A percentile compares a stretch with the other conserved stretches of the same genome.
Evolutionary conservation across 1,140 invertebrate genomes (phyloP).

Genomic region (Delia radicum): DNA sequence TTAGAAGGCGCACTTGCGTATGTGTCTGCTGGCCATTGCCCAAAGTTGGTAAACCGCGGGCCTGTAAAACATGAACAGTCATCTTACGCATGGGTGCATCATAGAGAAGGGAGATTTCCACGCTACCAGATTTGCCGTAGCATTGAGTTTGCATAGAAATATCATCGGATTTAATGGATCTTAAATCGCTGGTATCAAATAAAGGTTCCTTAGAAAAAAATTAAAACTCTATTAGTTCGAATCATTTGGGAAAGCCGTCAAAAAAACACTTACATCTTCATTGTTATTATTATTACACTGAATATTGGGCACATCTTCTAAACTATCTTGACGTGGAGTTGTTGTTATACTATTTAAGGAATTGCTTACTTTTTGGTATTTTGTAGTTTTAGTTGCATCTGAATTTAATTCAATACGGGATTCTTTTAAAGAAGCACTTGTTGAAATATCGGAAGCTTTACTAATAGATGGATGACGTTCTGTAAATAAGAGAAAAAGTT

Average conservation of each 20-base stretch:
- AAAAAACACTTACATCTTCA: slow-evolving; percentile 55
- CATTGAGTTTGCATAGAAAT: slow-evolving; percentile 36
- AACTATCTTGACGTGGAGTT: slow-evolving; percentile 33
- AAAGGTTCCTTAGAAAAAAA: slow-evolving; percentile 53
- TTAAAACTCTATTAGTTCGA: neutral
- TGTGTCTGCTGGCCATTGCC: slow-evolving; percentile 74
- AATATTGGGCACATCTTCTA: slow-evolving; percentile 44
- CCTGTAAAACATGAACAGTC: slow-evolving; percentile 86
- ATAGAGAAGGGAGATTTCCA: slow-evolving; percentile 81
- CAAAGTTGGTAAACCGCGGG: slow-evolving; percentile 74
- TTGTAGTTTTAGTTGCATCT: slow-evolving; percentile 27
- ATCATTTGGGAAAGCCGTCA: neutral
- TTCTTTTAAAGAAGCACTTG: slow-evolving; percentile 31
- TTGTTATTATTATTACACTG: slow-evolving; percentile 41
- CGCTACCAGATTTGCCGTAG: slow-evolving; percentile 60
- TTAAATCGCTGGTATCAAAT: slow-evolving; percentile 56
- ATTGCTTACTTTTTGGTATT: slow-evolving; percentile 28
- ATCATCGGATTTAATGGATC: slow-evolving; percentile 53
- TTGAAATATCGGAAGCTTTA: slow-evolving; percentile 10
- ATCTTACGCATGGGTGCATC: slow-evolving; percentile 86
- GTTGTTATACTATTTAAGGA: neutral
- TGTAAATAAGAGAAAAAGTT: neutral
- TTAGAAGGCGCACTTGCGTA: slow-evolving; percentile 80
- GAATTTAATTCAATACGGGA: slow-evolving; percentile 33
- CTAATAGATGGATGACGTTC: slow-evolving; percentile 9